Evolutionary conservation across 2,113 vertebrate genomes (phyloP), one percentile per base, ranked within the genome.

Genomic region (Pyxicephalus adspersus): DNA sequence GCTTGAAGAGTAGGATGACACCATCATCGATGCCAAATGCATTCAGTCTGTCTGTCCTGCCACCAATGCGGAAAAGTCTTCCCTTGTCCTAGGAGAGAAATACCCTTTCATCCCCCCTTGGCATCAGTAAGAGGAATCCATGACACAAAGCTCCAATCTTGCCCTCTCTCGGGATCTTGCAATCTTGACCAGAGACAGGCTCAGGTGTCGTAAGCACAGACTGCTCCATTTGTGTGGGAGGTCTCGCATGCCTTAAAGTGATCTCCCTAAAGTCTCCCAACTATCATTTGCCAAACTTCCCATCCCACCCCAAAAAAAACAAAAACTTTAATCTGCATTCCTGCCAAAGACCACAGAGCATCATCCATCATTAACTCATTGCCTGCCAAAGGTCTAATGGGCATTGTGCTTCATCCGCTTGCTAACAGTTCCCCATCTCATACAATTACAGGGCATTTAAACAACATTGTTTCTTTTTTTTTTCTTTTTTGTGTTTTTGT

Each of bases 161-260:
- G 64, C 63, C 28, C 25, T 77, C 63, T 65, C 50, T 34, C 22
- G 45, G 64, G n/a, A 22, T 60, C 57, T 45, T 57, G 52, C 71
- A 34, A 25, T 63, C 52, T 79, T 9, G 4, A 13, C 50, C 28
- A 51, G 65, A 71, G 65, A 77, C 64, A 78, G 58, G 13, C 58
- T 17, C 28, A n/a, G 7, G 15, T 34, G 45, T 17, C 65, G 60
- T 60, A 31, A 65, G 52, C 28, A 54, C 38, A 55, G 79, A 74
- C 79, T 73, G 68, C 68, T 81, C 28, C 4, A 17, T 64, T 64
- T 73, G 60, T 45, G 38, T 45, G 26, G 79, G 80, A 57, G 80
- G 70, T 75, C 80, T 82, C 71, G 80, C 80, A 82, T 82, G 80
- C 80, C 80, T 82, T 82, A 82, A 74, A 82, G 71, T 82, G 80